A percentile compares a stretch with the other conserved stretches of the same genome.
Evolutionary conservation across 2,888 invertebrate genomes (phyloP).

Genomic region (Pimpla rufipes): DNA sequence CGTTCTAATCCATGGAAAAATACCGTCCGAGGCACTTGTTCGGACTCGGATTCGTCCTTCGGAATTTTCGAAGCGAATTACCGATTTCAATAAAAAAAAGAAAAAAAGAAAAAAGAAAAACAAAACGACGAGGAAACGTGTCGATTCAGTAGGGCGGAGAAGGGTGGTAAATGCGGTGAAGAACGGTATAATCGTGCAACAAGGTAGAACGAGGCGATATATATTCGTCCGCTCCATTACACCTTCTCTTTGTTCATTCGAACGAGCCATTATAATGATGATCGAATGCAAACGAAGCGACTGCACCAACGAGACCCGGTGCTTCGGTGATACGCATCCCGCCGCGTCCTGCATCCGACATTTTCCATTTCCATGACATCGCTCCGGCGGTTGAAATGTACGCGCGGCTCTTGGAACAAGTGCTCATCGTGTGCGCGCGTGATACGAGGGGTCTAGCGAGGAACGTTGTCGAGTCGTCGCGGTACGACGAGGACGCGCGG

Average conservation of each 20-base stretch:
- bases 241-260: slow-evolving; percentile 42
- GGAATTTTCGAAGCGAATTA: slow-evolving; percentile 8
- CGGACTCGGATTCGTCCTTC: not conserved
- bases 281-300: slow-evolving; percentile 44
- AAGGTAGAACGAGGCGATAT: slow-evolving; percentile 21
- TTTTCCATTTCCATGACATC: slow-evolving; percentile 10
- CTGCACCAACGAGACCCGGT: slow-evolving; percentile 27
- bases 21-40: slow-evolving; percentile 27
- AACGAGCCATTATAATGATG: slow-evolving; percentile 37
- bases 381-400: no score
- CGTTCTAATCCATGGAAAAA: slow-evolving; percentile 3
- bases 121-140: no score
- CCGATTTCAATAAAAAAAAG: not conserved
- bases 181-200: slow-evolving; percentile 20
- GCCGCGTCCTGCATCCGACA: slow-evolving; percentile 9
- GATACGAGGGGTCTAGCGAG: no score
- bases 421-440: no score
- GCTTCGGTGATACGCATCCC: slow-evolving; percentile 30
- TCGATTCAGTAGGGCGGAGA: not conserved
- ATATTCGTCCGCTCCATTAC: slow-evolving; percentile 30
- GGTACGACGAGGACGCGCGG: slow-evolving; percentile 22
- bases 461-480: slow-evolving; percentile 8
- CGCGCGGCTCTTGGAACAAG: no score
- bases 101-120: not conserved
- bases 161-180: slow-evolving; percentile 19